Conservation (phyloP, 2,888 invertebrate genomes). For the Ganaspis brasiliensis region DNA sequence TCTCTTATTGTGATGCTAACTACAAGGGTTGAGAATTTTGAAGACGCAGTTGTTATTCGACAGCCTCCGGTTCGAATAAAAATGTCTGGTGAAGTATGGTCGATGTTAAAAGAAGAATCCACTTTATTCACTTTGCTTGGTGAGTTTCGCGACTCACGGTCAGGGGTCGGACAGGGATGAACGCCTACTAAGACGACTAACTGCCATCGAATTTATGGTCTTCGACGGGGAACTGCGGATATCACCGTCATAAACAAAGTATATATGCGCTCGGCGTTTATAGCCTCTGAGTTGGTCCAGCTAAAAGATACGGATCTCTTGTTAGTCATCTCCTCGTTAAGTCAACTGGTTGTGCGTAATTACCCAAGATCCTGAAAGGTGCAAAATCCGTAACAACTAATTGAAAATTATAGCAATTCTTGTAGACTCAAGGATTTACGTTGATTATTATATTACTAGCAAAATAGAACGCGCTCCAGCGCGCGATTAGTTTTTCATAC, state of each 20-base stretch:
- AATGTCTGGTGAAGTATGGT: slow-evolving; percentile 28
- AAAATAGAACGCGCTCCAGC: no score
- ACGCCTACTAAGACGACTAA: slow-evolving; percentile 26
- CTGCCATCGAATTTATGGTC: slow-evolving; percentile 67
- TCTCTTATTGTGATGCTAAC: slow-evolving; percentile 35
- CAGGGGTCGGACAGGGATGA: slow-evolving; percentile 44
- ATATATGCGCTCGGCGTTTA: slow-evolving; percentile 66
- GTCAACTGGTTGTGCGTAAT: slow-evolving; percentile 63
- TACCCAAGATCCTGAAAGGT: slow-evolving; percentile 45
- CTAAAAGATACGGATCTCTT: slow-evolving; percentile 70
- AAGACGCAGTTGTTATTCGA: slow-evolving; percentile 26
- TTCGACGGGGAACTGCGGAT: slow-evolving; percentile 64
- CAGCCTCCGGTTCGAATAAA: slow-evolving; percentile 22
- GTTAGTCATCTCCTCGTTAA: slow-evolving; percentile 72
- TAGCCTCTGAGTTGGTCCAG: slow-evolving; percentile 59
- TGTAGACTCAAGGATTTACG: no score
- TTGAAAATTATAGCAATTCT: no score
- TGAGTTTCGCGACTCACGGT: slow-evolving; percentile 37
- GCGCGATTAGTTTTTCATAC: no score
- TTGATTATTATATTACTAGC: no score
- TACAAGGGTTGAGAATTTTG: slow-evolving; percentile 27
- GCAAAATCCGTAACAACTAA: slow-evolving; percentile 42
- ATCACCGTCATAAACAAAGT: slow-evolving; percentile 74
- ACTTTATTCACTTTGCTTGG: slow-evolving; percentile 25
- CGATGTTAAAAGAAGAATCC: slow-evolving; percentile 21